Conservation (phyloP, 2,888 invertebrate genomes). For the Hirtodrosophila alboralis region DNA sequence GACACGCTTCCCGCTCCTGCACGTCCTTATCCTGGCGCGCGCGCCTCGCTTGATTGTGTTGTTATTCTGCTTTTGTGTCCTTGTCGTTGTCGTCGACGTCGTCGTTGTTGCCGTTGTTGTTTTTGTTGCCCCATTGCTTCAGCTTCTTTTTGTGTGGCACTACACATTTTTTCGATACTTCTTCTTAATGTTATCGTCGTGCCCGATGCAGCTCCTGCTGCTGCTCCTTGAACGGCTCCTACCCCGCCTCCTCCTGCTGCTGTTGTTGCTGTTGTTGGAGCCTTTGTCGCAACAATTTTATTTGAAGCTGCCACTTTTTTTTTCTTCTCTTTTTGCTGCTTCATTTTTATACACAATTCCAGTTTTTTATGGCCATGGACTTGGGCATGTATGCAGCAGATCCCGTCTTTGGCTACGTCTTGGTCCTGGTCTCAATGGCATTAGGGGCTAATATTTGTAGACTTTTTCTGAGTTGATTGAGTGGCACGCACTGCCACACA, state of each 20-base stretch:
- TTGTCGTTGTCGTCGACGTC: constrained; percentile 54
- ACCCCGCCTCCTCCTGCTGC: constrained; percentile 26
- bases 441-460: constrained; percentile 81
- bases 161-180: constrained; percentile 80
- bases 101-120: constrained; percentile 19
- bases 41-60: constrained; percentile 76
- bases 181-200: constrained; percentile 77
- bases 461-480: constrained; percentile 78
- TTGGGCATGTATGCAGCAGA: constrained; percentile 28
- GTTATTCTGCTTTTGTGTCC: constrained; percentile 76
- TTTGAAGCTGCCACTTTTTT: constrained; percentile 78
- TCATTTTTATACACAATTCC: constrained; percentile 80
- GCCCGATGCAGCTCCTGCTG: constrained; percentile 65
- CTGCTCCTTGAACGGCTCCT: constrained; percentile 58
- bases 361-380: constrained; percentile 67
- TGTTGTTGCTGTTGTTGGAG: constrained; percentile 47
- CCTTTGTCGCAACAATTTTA: constrained; percentile 80
- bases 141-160: constrained; percentile 53
- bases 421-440: constrained; percentile 75
- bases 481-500: constrained; percentile 77
- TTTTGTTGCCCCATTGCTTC: constrained; percentile 26
- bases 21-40: constrained; percentile 21
- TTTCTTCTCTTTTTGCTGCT: constrained; percentile 66
- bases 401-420: constrained; percentile 38
- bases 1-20: constrained; percentile 58